Base-by-base conservation (phyloP, 2,888 invertebrate species). In the Gymnoscelis rufifasciata region DNA sequence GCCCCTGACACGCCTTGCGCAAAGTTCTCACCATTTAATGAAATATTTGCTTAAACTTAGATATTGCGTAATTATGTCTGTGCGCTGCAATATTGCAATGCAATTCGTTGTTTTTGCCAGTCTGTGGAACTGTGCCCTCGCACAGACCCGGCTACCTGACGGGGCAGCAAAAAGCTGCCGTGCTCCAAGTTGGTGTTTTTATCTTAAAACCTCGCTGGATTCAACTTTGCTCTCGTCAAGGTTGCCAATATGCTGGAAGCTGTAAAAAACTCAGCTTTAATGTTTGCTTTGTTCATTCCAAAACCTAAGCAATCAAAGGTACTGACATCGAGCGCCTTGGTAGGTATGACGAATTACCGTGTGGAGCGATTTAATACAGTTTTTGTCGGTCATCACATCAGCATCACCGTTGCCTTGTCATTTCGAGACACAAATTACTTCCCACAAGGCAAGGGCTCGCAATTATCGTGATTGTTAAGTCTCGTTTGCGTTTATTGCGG, bases 371-470 rank as follows among this genome's bases (percentile, higher is more conserved):
- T 46, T 46, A 42, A 44, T 38, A 52, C 26, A 39, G 37, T 52
- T 52, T 57, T 52, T 48, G 48, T 39, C 40, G 38, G 39, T 40
- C 37, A 31, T 48, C 43, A 46, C 50, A 41, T 47, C 51, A 42
- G 47, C 37, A 31, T 48, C 43, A 46, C 50, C 43, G 48, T 52
- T 43, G 47, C 52, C 40, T 43, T 44, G 51, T 57, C 53, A 55
- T 52, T 51, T 48, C 46, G 40, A 42, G 46, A 38, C 47, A 24
- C 42, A 28, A 43, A 57, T 53, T 44, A 48, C 52, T 57, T 59
- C 57, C 50, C 54, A 56, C 42, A 41, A 27, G 38, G 51, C 59
- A 50, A 57, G 57, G 57, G 57, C 54, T 52, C 23, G 43, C 44
- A 52, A 53, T 56, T 52, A 50, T 47, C 38, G n/a, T 46, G 39